Evolutionary conservation across 1,140 invertebrate species (phyloP), one percentile per base, ranked within the genome.

Genomic region (Drosophila varians): DNA sequence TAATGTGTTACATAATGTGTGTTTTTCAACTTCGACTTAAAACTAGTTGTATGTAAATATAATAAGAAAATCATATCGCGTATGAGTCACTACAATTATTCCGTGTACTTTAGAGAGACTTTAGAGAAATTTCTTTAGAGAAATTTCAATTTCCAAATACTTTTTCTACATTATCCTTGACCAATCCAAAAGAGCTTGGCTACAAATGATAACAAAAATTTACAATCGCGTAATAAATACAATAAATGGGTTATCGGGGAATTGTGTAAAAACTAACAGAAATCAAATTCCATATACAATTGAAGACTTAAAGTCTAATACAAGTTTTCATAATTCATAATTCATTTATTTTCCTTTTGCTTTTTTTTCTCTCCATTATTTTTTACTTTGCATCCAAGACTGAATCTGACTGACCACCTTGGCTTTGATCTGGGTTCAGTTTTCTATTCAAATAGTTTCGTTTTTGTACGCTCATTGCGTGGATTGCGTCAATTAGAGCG

Each of bases 401-500:
- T 31, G 19, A 18, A 34, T 61, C 6, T 7, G 14, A 18, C 25
- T 60, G 16, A 14, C 28, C 60, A 52, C 60, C 55, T 43, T 49
- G 46, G 52, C n/a, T 49, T 57, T 36, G 58, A 54, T 60, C 61
- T 51, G 31, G 43, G 18, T 70, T 52, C 45, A 58, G 40, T 53
- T 56, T 57, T 71, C 49, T 78, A 38, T 65, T 74, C 66, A 56
- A 58, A 42, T 55, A 65, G 54, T 78, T 26, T 58, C 28, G 64
- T 75, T 87, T 74, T 86, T 87, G 77, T 86, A 87, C 76, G 80
- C 80, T 87, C 61, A 61, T 65, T 87, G 80, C 80, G 80, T 87
- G 61, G 80, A 86, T 86, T 86, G 82, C 68, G 82, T 86, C 76
- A 86, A 80, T 86, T 87, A 76, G 88, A 90, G 88, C 88, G 88